Percentiles rank a stretch among this genome's conserved stretches.
Conservation (phyloP, 2,888 invertebrate species). For the Drosophila subquinaria region DNA sequence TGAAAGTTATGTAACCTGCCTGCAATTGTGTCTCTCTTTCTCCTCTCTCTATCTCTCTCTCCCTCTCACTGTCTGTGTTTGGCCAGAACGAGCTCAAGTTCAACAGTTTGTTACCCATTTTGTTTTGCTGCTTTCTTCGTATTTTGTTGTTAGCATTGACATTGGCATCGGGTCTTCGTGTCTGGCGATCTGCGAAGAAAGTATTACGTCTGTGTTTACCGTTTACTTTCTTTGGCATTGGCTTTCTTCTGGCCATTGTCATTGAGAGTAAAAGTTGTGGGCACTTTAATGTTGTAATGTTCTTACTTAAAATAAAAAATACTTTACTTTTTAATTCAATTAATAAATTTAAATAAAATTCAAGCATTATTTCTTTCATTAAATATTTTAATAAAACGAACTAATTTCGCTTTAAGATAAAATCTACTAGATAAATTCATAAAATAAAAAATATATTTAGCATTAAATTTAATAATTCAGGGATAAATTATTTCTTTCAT, state of each 20-base stretch:
- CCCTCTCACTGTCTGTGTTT: slow-evolving; percentile 22
- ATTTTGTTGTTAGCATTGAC: slow-evolving; percentile 44
- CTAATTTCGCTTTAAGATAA: no score
- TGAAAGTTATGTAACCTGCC: slow-evolving; percentile 84
- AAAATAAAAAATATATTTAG: no score
- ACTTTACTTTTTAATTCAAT: background rate
- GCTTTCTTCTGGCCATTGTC: slow-evolving; percentile 20
- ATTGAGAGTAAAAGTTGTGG: slow-evolving; percentile 51
- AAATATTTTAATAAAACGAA: no score
- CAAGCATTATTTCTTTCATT: no score
- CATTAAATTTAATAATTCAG: no score
- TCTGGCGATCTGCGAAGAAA: slow-evolving; percentile 56
- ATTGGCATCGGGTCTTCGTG: slow-evolving; percentile 37
- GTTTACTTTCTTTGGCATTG: slow-evolving; percentile 57
- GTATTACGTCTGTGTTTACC: slow-evolving; percentile 62
- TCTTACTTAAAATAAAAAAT: background rate
- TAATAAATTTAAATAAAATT: no score
- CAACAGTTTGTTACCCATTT: slow-evolving; percentile 64
- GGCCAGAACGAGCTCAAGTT: slow-evolving; percentile 76
- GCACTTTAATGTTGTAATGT: background rate
- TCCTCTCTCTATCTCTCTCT: slow-evolving; percentile 16
- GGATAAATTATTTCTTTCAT: no score
- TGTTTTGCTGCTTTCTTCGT: slow-evolving; percentile 82
- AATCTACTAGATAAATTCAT: no score
- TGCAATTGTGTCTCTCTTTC: slow-evolving; percentile 40